Evolutionary conservation across 2,888 invertebrate species (phyloP).

Genomic region (Dendrolimus pini): DNA sequence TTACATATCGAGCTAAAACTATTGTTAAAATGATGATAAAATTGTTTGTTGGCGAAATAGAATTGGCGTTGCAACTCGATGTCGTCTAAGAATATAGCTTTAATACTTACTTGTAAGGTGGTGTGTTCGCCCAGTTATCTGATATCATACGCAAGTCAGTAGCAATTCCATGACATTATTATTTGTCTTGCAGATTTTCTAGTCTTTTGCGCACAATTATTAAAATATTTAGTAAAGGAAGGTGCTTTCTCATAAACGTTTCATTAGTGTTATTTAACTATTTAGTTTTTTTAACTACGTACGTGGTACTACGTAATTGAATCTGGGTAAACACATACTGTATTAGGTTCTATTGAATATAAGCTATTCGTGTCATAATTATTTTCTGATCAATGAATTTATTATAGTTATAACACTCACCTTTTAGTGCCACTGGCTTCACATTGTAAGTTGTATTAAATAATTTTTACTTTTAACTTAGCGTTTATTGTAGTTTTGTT

Average conservation of each 20-base stretch:
- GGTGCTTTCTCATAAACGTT: conserved; percentile 66
- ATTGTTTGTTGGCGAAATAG: conserved; percentile 2
- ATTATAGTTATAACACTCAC: conserved; percentile 46
- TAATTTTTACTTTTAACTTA: conserved; percentile 34
- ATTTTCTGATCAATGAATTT: conserved; percentile 31
- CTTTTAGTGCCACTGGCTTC: conserved; percentile 69
- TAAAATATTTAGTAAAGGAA: conserved; percentile 24
- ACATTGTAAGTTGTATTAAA: conserved; percentile 48
- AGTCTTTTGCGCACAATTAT: conserved; percentile 71
- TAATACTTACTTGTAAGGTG: conserved; percentile 40
- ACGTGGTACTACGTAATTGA: conserved; percentile 34
- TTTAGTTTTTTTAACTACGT: conserved; percentile 41
- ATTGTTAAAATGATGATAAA: neutral
- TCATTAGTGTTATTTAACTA: conserved; percentile 57
- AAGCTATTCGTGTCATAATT: conserved; percentile 70
- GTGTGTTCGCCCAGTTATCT: conserved; percentile 18
- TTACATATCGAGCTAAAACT: conserved; percentile 11
- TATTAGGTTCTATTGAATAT: conserved; percentile 38
- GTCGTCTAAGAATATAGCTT: conserved; percentile 50
- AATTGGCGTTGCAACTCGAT: conserved; percentile 22
- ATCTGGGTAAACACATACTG: conserved; percentile 34
- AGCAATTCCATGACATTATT: conserved; percentile 54
- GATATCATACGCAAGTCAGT: conserved; percentile 24
- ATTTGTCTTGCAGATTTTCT: conserved; percentile 56
- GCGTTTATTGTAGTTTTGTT: conserved; percentile 52